Percentiles rank a stretch among this genome's conserved stretches.
These are phyloP conservation scores for Andricus curvator DNA, from an alignment of 2,888 invertebrate genomes.

Conservation along the genomic window DNA sequence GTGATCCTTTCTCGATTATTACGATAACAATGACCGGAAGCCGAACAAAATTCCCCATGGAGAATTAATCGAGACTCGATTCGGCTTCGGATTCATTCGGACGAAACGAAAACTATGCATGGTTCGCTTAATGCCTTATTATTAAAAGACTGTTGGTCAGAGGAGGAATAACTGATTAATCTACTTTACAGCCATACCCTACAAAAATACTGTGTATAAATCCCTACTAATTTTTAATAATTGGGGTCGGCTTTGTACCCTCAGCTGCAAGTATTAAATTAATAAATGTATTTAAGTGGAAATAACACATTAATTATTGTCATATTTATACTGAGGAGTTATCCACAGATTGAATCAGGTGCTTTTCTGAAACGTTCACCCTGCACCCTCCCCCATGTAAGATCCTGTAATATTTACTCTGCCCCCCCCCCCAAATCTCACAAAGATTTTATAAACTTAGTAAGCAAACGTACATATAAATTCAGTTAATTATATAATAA, in stretches of 20 bases:
- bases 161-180: constrained; percentile 57
- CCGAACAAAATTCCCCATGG: constrained; percentile 63
- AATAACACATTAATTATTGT: no score
- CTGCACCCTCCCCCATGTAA: no score
- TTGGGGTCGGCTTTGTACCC: not conserved
- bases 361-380: no score
- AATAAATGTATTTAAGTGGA: not conserved
- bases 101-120: constrained; percentile 60
- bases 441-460: no score
- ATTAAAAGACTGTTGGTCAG: constrained; percentile 58
- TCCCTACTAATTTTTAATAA: not conserved
- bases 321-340: no score
- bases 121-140: constrained; percentile 59
- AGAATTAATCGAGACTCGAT: constrained; percentile 57
- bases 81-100: constrained; percentile 57
- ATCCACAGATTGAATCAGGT: no score
- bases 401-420: no score
- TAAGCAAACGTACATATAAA: no score
- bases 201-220: not conserved
- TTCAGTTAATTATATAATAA: no score
- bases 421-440: no score
- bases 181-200: constrained; percentile 50
- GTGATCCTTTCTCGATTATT: constrained; percentile 58
- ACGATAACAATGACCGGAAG: constrained; percentile 66
- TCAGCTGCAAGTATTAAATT: not conserved